Evolutionary conservation across 1,140 invertebrate genomes (phyloP), one percentile per base, ranked within the genome.

Genomic region (Penaeus indicus): DNA sequence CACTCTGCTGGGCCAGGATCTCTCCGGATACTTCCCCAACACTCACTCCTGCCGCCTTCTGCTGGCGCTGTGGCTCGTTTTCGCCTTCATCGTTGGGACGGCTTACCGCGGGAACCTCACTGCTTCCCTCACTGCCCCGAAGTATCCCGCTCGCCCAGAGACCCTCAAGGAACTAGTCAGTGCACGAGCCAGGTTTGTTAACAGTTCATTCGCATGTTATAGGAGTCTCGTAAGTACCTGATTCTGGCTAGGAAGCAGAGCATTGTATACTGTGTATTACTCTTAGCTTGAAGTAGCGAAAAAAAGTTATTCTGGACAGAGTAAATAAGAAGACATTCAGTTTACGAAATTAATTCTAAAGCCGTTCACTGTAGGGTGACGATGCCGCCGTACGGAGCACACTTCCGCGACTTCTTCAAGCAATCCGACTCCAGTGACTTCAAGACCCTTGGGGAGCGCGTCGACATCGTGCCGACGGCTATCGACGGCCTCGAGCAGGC

Each of bases 61-160:
- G 64, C 22, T 72, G 4, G 42, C 79, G 5, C 19, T 72, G 25
- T 88, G 86, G 86, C 80, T 88, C 13, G 38, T 88, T 47, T 88
- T 88, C 64, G 80, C 79, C 80, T 88, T 88, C 79, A 83, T 88
- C 79, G 19, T 88, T 3, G 86, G 64, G 5, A 69, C 79, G 16
- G 86, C 86, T 5, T 88, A 88, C 38, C 79, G 86, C 2, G 86
- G 86, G n/a, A 87, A 88, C 79, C 86, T 88, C n/a, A 88, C 86
- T 2, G 86, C 86, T 13, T 82, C 80, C 67, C 80, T 88, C 13
- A 88, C 86, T 7, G 79, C 80, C 4, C 86, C 86, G 0, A 88
- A 83, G 67, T 88, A 80, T 62, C 86, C 86, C 18, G 25, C 86
- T 18, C 32, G 86, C 16, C 79, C 77, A 25, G 86, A 88, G 80